Base-by-base conservation (phyloP, 1,140 invertebrate species). In the Leptinotarsa texana region DNA sequence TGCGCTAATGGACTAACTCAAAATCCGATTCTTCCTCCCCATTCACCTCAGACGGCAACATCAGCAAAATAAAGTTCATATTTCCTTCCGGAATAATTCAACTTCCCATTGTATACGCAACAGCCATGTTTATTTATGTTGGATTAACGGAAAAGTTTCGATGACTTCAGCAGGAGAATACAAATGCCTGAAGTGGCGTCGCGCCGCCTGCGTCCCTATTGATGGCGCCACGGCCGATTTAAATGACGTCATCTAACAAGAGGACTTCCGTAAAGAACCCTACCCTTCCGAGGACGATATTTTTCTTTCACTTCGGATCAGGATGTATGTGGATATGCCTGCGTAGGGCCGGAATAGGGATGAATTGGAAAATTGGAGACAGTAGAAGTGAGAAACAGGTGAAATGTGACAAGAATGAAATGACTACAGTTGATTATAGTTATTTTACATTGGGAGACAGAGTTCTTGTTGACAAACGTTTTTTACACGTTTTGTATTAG, bases 161-260 rank as follows among this genome's bases (percentile, higher is more conserved):
- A 66, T 66, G 63, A 66, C n/a, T 66, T 24, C 63, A 33, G 27
- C 63, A 66, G n/a, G 65, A 57, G 77, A 78, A 78, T 78, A 78
- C 77, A 78, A 78, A 78, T 78, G 77, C 72, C 67, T 76, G 61
- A 57, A 71, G 72, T 74, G 77, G 77, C 77, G 77, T 74, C 77
- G 77, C 65, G 74, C 63, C 74, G 77, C 71, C 75, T 73, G 74
- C 22, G 21, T 33, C 75, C 48, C 75, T 69, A 75, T 75, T 75
- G 74, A 75, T 75, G 76, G 76, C 76, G 76, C 76, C 76, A 75
- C 69, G 74, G 76, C 70, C 74, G 63, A 67, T 33, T 69, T 77
- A 75, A 77, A 77, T 77, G 76, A 77, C 76, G 76, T 77, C 76
- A 77, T 77, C 73, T 77, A 75, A 68, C 74, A 77, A 71, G 74